These are phyloP conservation scores for Anisognathus igniventris DNA, from an alignment of 2,797 vertebrate species.

Conservation along the genomic window DNA sequence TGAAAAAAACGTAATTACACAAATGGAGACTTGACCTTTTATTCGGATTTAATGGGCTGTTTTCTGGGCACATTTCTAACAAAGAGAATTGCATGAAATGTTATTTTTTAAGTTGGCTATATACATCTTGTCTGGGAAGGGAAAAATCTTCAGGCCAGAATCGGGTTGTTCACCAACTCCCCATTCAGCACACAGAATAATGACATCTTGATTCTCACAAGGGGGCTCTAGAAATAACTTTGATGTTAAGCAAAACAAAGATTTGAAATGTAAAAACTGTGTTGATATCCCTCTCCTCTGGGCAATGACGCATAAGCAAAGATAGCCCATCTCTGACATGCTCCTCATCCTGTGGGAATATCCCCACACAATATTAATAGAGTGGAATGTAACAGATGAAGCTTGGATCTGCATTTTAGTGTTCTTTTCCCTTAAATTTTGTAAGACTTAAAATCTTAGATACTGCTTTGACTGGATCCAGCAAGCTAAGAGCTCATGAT, in stretches of 20 bases:
- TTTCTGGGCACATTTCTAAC: constrained; percentile 20
- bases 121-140: neutral
- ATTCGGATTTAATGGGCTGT: constrained; percentile 31
- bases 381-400: neutral
- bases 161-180: neutral
- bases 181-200: neutral
- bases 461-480: neutral
- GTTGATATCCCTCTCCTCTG: neutral
- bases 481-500: neutral
- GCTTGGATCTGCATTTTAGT: neutral
- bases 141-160: neutral
- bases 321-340: neutral
- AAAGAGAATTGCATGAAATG: neutral
- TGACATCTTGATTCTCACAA: neutral
- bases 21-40: constrained; percentile 61
- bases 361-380: neutral
- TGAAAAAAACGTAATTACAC: constrained; percentile 53
- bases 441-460: neutral
- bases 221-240: neutral
- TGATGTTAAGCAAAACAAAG: constrained; percentile 1
- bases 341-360: neutral
- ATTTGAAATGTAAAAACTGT: neutral
- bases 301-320: neutral
- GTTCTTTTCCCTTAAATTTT: neutral
- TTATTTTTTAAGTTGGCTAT: neutral